Percentiles rank a stretch among this genome's conserved stretches.
Evolutionary conservation across 2,797 vertebrate species (phyloP).

Genomic region (Serranus cabrilla): DNA sequence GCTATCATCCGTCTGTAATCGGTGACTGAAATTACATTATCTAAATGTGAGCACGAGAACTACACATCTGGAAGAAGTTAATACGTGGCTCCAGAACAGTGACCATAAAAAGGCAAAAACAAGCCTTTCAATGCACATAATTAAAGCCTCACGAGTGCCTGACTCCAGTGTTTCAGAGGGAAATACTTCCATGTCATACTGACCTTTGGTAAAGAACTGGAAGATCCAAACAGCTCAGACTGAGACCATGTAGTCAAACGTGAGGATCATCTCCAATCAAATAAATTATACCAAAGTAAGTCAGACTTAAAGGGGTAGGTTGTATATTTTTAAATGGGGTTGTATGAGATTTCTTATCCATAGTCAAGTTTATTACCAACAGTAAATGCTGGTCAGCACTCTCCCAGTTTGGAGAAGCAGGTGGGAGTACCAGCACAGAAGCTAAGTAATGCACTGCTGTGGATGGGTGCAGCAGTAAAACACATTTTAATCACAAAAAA

Average conservation of each 20-base stretch:
- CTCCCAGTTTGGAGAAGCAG: no score
- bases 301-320: not conserved
- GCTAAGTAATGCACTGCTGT: no score
- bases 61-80: not conserved
- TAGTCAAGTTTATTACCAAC: no score
- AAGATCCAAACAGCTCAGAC: slow-evolving; percentile 8
- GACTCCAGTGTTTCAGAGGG: slow-evolving; percentile 33
- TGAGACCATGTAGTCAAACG: not conserved
- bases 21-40: slow-evolving; percentile 14
- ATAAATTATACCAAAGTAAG: not conserved
- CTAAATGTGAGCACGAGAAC: slow-evolving; percentile 1
- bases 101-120: not conserved
- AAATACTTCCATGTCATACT: not conserved
- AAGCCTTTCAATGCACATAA: not conserved
- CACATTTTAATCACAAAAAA: no score
- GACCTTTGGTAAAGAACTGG: slow-evolving; percentile 31
- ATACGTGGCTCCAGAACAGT: not conserved
- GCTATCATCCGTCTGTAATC: not conserved
- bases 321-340: no score
- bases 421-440: no score
- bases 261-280: not conserved
- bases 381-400: no score
- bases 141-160: slow-evolving; percentile 6
- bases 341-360: no score
- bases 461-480: no score